Evolutionary conservation across 2,113 vertebrate species (phyloP).

Genomic region (Pelecanoides urinatrix): DNA sequence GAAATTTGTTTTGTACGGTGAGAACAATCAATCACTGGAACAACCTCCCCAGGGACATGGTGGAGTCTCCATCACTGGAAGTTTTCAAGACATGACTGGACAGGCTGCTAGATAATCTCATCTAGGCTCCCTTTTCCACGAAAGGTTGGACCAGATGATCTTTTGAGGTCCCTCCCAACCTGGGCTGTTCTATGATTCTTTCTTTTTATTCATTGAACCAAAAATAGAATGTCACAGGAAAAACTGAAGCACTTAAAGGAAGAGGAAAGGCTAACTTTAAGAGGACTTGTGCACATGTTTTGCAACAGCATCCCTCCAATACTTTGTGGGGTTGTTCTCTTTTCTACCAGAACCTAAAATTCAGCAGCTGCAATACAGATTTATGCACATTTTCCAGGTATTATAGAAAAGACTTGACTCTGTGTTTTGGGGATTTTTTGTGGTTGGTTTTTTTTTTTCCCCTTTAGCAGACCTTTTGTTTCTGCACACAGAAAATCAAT

Average conservation of each 20-base stretch:
- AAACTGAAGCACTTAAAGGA: not conserved
- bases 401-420: not conserved
- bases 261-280: not conserved
- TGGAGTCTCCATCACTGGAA: not conserved
- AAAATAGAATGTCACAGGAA: not conserved
- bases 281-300: not conserved
- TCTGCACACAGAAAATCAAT: slow-evolving; percentile 5
- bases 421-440: not conserved
- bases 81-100: not conserved
- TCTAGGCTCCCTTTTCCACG: not conserved
- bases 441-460: not conserved
- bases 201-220: not conserved
- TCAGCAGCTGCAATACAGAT: not conserved
- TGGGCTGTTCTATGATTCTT: not conserved
- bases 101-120: not conserved
- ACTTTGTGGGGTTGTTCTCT: not conserved
- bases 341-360: not conserved
- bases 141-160: not conserved
- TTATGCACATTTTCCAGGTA: not conserved
- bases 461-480: not conserved
- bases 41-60: not conserved
- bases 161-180: not conserved
- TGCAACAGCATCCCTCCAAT: not conserved
- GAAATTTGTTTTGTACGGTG: not conserved
- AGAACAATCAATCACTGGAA: not conserved